phyloP scores from a whole-genome alignment of 2,888 invertebrate species.

The Himalopsyche japonica region DNA sequence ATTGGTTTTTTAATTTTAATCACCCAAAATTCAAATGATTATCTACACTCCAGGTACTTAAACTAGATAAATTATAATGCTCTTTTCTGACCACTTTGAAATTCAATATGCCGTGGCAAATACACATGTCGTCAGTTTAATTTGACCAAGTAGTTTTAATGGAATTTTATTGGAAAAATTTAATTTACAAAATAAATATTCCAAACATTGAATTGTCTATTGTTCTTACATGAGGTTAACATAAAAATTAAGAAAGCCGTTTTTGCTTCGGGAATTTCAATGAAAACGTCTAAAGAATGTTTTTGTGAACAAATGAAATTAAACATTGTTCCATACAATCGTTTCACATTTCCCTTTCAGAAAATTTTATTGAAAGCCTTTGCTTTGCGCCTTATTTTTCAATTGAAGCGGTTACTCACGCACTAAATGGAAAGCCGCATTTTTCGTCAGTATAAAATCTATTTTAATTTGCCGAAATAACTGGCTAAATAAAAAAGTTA shows the following conservation, averaged over 20 bases:
- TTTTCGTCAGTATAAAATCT: not conserved
- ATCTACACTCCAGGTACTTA: too few relatives aligned
- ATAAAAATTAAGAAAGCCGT: not conserved
- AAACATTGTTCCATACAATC: not conserved
- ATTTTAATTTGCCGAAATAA: not conserved
- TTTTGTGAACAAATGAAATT: not conserved
- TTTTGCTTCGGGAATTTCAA: not conserved
- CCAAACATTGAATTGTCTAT: not conserved
- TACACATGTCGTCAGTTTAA: not conserved
- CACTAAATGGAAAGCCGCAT: not conserved
- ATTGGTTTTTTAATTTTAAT: too few relatives aligned
- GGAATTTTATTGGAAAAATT: not conserved
- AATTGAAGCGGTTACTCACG: not conserved
- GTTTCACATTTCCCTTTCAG: not conserved
- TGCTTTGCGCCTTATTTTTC: not conserved
- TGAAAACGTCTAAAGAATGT: not conserved
- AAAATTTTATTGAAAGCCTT: not conserved
- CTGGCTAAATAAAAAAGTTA: not conserved
- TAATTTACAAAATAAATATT: not conserved
- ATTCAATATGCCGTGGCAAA: too few relatives aligned
- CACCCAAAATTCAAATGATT: too few relatives aligned
- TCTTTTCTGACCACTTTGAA: too few relatives aligned
- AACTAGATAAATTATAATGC: too few relatives aligned
- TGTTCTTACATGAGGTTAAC: not conserved
- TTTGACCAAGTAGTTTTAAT: not conserved